Evolutionary conservation across 64 coral and sea anemone species (phyloP), one percentile per base, ranked within the genome.

Genomic region (Montipora efflorescens): DNA sequence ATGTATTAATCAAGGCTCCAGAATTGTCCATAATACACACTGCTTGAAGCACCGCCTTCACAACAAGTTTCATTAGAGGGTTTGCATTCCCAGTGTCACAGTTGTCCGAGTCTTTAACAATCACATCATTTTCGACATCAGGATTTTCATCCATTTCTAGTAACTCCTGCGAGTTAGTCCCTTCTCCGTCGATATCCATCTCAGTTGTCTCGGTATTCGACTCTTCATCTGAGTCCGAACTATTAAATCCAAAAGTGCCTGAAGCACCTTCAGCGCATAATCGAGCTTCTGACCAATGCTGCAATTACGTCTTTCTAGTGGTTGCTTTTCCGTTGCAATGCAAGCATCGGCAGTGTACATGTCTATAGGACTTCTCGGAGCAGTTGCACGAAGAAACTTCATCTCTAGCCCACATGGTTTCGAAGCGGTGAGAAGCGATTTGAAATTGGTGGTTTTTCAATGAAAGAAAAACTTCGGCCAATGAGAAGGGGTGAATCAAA

Each of bases 1-100:
- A 93, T 79, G 93, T 94, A 19, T 74, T 83, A 58, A 94, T 90
- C 57, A 79, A 94, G 75, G 87, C 8, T 19, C 87, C 93, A 94
- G 87, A 90, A 76, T 94, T 59, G 58, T 90, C 88, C 87, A 90
- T 85, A 22, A 94, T 94, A 14, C 25, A 68, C 55, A 94, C 55
- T 48, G 93, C 93, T 80, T 94, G 78, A 44, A 94, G 55, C 59
- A 94, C 87, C 15, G 93, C 87, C 44, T 84, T 76, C 21, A 94
- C 87, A 64, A 94, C 68, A 94, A 90, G 87, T 84, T 79, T 90
- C 44, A 76, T 83, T 11, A 72, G 76, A 76, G 75, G 80, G 74
- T 95, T 95, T 21, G 47, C 74, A 25, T 87, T 67, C n/a, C 3
- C 69, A 25, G 3, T 44, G 78, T 74, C 90, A 82, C 53, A 57